Conservation (phyloP, 2,888 invertebrate genomes). For the Polylopha cassiicola region DNA sequence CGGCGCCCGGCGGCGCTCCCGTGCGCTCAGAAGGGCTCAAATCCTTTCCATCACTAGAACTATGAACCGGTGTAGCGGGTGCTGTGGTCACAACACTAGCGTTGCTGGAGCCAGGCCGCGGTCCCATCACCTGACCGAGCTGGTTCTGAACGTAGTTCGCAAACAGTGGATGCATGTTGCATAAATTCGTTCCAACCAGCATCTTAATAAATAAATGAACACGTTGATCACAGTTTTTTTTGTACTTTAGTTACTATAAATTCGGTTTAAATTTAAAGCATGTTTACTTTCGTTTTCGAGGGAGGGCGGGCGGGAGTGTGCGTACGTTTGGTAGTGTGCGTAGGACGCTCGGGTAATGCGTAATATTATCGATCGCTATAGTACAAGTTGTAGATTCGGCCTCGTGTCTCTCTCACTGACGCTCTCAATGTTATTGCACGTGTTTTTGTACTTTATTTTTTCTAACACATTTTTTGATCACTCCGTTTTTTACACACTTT, state of each 20-base stretch:
- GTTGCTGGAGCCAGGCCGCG: slow-evolving; percentile 39
- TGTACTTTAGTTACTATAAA: slow-evolving; percentile 71
- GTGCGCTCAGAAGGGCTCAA: slow-evolving; percentile 63
- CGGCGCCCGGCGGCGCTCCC: slow-evolving; percentile 66
- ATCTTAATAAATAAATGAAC: slow-evolving; percentile 45
- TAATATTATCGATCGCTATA: slow-evolving; percentile 77
- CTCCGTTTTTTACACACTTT: slow-evolving; percentile 4
- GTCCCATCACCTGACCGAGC: slow-evolving; percentile 27
- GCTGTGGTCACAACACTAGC: slow-evolving; percentile 53
- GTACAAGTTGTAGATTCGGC: slow-evolving; percentile 57
- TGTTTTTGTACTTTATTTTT: slow-evolving; percentile 21
- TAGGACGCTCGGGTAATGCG: slow-evolving; percentile 64
- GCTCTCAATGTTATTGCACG: slow-evolving; percentile 43
- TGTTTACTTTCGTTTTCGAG: slow-evolving; percentile 61
- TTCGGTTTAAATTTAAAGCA: slow-evolving; percentile 73
- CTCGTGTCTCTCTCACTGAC: slow-evolving; percentile 54
- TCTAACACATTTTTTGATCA: slow-evolving; percentile 8
- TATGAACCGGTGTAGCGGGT: slow-evolving; percentile 65
- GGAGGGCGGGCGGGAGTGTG: slow-evolving; percentile 43
- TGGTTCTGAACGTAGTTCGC: slow-evolving; percentile 52
- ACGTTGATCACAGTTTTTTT: slow-evolving; percentile 61
- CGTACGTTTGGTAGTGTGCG: slow-evolving; percentile 42
- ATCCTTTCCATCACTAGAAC: slow-evolving; percentile 40
- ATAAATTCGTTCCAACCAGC: slow-evolving; percentile 64
- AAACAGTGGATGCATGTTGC: slow-evolving; percentile 53